phyloP scores from a whole-genome alignment of 2,888 invertebrate genomes.

The Alcis repandata region DNA sequence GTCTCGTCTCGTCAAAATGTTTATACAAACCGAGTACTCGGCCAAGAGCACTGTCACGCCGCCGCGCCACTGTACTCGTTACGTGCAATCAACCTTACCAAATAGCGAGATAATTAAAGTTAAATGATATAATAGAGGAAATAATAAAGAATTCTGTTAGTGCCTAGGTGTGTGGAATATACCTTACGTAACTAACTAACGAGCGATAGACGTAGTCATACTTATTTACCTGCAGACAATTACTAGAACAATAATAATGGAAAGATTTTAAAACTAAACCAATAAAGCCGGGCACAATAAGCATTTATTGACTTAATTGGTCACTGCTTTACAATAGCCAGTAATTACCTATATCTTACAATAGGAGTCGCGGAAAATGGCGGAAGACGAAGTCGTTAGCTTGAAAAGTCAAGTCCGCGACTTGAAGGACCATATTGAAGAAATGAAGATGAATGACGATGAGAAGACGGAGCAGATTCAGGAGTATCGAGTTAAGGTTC shows the following conservation, averaged over 20 bases:
- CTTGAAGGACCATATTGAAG: conserved; percentile 72
- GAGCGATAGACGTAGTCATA: background rate
- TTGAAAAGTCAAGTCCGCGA: conserved; percentile 70
- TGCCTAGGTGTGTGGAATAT: background rate
- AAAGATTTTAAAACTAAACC: background rate
- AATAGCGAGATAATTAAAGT: too few relatives aligned
- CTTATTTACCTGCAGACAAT: background rate
- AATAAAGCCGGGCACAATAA: background rate
- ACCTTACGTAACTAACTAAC: background rate
- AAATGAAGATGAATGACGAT: conserved; percentile 63
- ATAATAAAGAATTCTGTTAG: too few relatives aligned
- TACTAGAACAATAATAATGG: background rate
- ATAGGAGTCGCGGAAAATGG: conserved; percentile 64
- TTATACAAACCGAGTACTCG: too few relatives aligned
- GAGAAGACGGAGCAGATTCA: conserved; percentile 76
- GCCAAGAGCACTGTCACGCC: too few relatives aligned
- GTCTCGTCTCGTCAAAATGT: too few relatives aligned
- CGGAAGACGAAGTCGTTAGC: conserved; percentile 62
- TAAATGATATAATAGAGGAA: too few relatives aligned
- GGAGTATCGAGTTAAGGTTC: conserved; percentile 73
- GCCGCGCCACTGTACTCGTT: too few relatives aligned
- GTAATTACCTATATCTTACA: conserved; percentile 27
- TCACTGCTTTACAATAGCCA: background rate
- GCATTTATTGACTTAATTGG: conserved; percentile 6
- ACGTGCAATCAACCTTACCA: too few relatives aligned